Evolutionary conservation across 2,888 invertebrate species (phyloP).

Genomic region (Cryptosula pallasiana): DNA sequence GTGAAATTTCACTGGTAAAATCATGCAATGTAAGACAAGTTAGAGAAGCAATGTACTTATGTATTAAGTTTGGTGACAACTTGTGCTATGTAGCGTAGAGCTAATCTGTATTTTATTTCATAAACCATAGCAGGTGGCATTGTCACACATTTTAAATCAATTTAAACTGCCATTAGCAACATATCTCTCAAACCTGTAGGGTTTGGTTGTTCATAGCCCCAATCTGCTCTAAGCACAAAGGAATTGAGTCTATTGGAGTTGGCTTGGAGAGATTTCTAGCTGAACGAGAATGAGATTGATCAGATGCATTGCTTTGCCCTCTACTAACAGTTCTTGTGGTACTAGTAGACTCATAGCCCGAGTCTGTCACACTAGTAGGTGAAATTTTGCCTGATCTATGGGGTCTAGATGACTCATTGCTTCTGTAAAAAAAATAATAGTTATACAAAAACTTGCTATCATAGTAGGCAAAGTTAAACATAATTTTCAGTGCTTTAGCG

Average conservation of each 20-base stretch:
- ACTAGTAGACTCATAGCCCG: constrained; percentile 1
- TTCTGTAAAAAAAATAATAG: neutral
- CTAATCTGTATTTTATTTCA: too few species aligned
- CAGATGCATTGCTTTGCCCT: constrained; percentile 5
- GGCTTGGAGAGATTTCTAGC: neutral
- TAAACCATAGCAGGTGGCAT: too few species aligned
- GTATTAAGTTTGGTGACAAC: too few species aligned
- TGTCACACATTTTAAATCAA: too few species aligned
- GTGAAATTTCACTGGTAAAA: too few species aligned
- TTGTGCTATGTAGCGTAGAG: too few species aligned
- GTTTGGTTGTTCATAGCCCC: neutral
- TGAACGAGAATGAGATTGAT: neutral
- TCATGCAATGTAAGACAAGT: too few species aligned
- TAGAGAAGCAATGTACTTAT: too few species aligned
- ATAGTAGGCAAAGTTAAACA: too few species aligned
- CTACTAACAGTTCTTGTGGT: neutral
- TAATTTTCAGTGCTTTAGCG: too few species aligned
- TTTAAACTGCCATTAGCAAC: too few species aligned
- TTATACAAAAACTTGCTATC: too few species aligned
- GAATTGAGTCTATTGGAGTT: neutral
- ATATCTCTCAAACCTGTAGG: constrained; percentile 6
- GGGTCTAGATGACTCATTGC: neutral
- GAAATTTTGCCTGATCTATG: constrained; percentile 14
- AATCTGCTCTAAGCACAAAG: constrained; percentile 10
- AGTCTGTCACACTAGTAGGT: constrained; percentile 8